These are phyloP conservation scores for Turritopsis rubra DNA, from an alignment of 30 jellyfish, hydroid and myxozoan genomes.

Conservation along the genomic window DNA sequence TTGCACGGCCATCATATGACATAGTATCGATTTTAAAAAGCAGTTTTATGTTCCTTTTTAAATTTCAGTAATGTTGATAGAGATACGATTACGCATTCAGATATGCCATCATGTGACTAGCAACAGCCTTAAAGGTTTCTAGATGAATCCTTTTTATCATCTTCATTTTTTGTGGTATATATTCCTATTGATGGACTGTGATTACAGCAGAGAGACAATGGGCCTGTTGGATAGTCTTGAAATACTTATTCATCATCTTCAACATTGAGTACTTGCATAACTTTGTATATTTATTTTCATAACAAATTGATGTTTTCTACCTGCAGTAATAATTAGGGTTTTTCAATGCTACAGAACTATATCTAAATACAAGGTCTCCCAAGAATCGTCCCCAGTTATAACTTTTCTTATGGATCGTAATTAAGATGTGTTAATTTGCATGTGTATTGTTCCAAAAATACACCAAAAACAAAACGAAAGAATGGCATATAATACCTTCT, in stretches of 20 bases:
- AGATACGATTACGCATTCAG: background rate
- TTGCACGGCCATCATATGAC: background rate
- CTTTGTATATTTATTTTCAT: background rate
- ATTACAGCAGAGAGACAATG: too few species aligned
- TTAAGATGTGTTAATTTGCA: too few species aligned
- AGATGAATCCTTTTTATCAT: too few species aligned
- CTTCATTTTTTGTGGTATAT: too few species aligned
- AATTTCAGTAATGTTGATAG: background rate
- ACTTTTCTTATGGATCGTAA: too few species aligned
- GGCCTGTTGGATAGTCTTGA: background rate
- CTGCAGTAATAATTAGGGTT: background rate
- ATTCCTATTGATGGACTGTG: too few species aligned
- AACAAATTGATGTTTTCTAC: background rate
- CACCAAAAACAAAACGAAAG: too few species aligned
- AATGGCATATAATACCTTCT: too few species aligned
- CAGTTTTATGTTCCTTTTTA: background rate
- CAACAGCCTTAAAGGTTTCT: too few species aligned
- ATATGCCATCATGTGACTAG: background rate
- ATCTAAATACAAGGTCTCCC: background rate
- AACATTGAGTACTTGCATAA: background rate
- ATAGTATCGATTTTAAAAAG: background rate
- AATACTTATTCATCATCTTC: background rate
- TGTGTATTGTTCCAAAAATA: too few species aligned
- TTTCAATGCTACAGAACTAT: background rate
- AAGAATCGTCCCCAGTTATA: background rate